Percentiles rank a stretch among this genome's conserved stretches.
Evolutionary conservation across 35 echinoderm and acorn worm species (phyloP).

Genomic region (Ophiothrix spiculata): DNA sequence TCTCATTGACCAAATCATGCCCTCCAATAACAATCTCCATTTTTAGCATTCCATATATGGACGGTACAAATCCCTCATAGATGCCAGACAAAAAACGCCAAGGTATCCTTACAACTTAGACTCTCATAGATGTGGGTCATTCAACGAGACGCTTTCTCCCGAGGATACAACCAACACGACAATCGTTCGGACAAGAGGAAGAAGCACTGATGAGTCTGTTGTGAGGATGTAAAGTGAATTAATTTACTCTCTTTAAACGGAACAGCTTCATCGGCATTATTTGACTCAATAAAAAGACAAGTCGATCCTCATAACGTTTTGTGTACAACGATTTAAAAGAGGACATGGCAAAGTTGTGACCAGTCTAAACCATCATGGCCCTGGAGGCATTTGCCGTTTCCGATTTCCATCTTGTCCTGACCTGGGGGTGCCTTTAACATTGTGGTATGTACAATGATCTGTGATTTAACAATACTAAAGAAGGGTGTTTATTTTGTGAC

Average conservation of each 20-base stretch:
- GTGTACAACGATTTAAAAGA: background rate
- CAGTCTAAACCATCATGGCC: background rate
- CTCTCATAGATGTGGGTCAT: background rate
- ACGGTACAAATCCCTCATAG: no score
- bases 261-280: background rate
- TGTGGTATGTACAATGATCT: no score
- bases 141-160: background rate
- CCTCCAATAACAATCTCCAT: no score
- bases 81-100: no score
- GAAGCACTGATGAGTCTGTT: background rate
- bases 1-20: no score
- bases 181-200: background rate
- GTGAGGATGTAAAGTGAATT: background rate
- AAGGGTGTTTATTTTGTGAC: no score
- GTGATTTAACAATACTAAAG: no score
- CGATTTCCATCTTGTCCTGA: background rate
- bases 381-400: background rate
- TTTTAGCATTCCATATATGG: no score
- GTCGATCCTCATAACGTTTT: background rate
- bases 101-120: background rate
- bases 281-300: background rate
- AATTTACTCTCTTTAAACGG: conserved; percentile 4
- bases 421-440: no score
- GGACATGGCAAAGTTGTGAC: background rate
- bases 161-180: background rate